Conservation (phyloP, 2,113 vertebrate genomes). For the Ochotona curzoniae region DNA sequence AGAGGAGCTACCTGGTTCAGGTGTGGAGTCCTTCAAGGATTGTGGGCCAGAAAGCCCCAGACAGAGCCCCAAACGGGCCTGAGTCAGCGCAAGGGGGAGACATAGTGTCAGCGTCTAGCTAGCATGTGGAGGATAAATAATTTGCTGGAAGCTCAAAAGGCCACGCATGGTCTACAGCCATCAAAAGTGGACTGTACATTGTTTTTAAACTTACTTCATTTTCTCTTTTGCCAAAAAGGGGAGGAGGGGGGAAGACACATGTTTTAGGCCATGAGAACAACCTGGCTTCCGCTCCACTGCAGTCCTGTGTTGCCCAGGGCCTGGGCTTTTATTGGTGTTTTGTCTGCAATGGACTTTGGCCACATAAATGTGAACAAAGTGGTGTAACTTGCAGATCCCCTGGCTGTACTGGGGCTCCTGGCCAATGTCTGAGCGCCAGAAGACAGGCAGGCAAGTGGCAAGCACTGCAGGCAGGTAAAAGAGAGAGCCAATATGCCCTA, state of each 20-base stretch:
- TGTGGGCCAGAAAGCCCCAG: neutral
- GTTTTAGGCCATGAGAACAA: constrained; percentile 63
- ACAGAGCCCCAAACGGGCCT: constrained; percentile 33
- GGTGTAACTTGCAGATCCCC: constrained; percentile 73
- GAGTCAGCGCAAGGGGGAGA: constrained; percentile 56
- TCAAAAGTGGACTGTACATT: constrained; percentile 68
- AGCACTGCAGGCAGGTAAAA: neutral
- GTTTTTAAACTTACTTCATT: constrained; percentile 71
- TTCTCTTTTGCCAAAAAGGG: constrained; percentile 75
- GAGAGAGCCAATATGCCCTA: neutral
- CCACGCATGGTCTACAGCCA: constrained; percentile 63
- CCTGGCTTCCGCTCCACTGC: neutral
- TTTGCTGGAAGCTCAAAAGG: constrained; percentile 72
- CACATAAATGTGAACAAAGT: constrained; percentile 65
- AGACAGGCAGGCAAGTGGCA: neutral
- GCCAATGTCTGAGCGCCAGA: neutral
- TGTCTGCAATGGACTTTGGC: constrained; percentile 77
- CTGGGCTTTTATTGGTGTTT: constrained; percentile 79
- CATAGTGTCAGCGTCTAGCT: constrained; percentile 76
- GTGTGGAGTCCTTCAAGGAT: constrained; percentile 42
- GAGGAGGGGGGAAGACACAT: neutral
- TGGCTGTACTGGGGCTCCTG: constrained; percentile 45
- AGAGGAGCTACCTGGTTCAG: constrained; percentile 63
- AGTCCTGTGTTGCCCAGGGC: neutral
- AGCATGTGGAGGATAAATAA: constrained; percentile 72